These are phyloP conservation scores for Brachionus calyciflorus DNA, from an alignment of 1,140 invertebrate species.

Conservation along the genomic window DNA sequence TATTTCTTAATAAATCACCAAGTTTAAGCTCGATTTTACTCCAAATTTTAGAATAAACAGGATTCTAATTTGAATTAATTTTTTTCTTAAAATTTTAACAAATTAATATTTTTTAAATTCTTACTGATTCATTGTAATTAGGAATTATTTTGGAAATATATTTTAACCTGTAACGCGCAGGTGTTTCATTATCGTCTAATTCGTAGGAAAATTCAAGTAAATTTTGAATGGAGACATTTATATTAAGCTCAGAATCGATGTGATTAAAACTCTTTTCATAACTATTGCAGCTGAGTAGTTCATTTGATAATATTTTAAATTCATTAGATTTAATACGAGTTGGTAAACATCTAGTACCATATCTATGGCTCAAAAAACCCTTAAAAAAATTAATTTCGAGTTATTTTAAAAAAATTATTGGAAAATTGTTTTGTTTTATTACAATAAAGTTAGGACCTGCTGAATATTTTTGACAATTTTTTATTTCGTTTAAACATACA, in stretches of 20 bases:
- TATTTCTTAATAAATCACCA: slow-evolving; percentile 1
- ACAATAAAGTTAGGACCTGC: slow-evolving; percentile 47
- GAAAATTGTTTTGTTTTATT: not conserved
- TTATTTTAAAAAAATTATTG: not conserved
- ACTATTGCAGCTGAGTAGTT: not conserved
- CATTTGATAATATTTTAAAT: not conserved
- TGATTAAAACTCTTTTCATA: not conserved
- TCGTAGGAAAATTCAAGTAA: slow-evolving; percentile 27
- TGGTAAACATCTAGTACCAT: slow-evolving; percentile 67
- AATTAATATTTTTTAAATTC: not conserved
- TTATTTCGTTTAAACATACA: slow-evolving; percentile 47
- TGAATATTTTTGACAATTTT: slow-evolving; percentile 44
- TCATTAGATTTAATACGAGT: not conserved
- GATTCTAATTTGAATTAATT: not conserved
- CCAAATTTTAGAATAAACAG: slow-evolving; percentile 2
- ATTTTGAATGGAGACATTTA: slow-evolving; percentile 7
- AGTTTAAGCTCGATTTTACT: slow-evolving; percentile 6
- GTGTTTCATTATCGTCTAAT: slow-evolving; percentile 31
- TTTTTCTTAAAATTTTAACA: too few species aligned
- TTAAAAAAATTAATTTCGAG: too few species aligned
- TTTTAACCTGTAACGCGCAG: slow-evolving; percentile 19
- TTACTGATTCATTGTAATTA: slow-evolving; percentile 11
- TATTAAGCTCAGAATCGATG: not conserved
- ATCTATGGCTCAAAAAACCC: slow-evolving; percentile 42
- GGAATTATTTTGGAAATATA: slow-evolving; percentile 13